Evolutionary conservation across 1,140 invertebrate genomes (phyloP), one percentile per base, ranked within the genome.

Genomic region (Zaprionus camerounensis): DNA sequence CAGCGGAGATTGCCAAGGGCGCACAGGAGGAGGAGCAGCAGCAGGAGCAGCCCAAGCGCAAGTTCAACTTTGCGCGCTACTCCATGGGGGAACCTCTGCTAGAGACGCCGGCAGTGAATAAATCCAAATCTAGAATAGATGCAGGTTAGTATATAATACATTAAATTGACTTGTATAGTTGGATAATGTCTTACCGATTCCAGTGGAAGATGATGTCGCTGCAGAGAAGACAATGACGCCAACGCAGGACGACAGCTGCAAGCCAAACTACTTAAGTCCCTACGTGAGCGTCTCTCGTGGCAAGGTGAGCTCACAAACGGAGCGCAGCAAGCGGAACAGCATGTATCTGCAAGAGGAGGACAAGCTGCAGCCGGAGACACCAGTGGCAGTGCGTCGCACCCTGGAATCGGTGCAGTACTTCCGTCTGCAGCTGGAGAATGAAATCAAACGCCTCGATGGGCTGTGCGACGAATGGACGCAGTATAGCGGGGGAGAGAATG

Each of bases 331-430:
- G 7, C 91, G 92, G 1, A 78, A 93, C 20, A 93, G 93, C 62
- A 82, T 93, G 31, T 91, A 83, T 58, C 59, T 87, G 13, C 57
- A 68, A 6, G 62, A 57, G 36, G 58, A 59, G 17, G 64, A 51
- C 22, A 7, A 53, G 6, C 5, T 53, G 7, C 28, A 49, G 28
- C 44, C 67, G 7, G 75, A 71, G 31, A 71, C 58, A 5, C 55
- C 78, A 5, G 58, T 75, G 24, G 69, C 69, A 12, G 71, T 82
- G 6, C 93, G 94, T 17, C 92, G 93, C 13, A 92, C 94, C 51
- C 72, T 94, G 64, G 92, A 93, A 12, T 93, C 94, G 0, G 93
- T 94, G 4, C 80, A 92, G n/a, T 95, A 95, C 68, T 95, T 95
- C 64, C 93, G 93, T 13, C 71, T 91, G 44, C 88, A 95, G 41